These are phyloP conservation scores for Epinephelus lanceolatus DNA, from an alignment of 2,113 vertebrate species.

Conservation along the genomic window DNA sequence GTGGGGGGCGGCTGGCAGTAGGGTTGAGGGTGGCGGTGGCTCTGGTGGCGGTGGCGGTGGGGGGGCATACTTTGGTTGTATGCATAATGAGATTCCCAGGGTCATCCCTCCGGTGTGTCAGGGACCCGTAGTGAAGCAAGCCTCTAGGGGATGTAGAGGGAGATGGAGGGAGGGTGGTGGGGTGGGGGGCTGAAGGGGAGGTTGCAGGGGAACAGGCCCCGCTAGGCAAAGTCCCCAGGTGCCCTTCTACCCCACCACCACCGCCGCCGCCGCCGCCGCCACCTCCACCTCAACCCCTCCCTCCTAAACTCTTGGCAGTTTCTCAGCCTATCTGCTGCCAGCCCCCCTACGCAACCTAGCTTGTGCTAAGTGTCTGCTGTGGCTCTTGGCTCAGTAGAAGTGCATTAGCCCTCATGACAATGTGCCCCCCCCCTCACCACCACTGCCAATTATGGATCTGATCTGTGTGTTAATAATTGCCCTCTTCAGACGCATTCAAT, in stretches of 20 bases:
- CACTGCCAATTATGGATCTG: slow-evolving; percentile 86
- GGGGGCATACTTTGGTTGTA: slow-evolving; percentile 81
- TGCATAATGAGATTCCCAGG: slow-evolving; percentile 89
- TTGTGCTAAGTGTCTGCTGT: slow-evolving; percentile 56
- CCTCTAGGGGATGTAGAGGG: slow-evolving; percentile 71
- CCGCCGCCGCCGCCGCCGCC: neutral
- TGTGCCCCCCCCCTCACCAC: slow-evolving; percentile 37
- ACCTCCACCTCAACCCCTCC: slow-evolving; percentile 19
- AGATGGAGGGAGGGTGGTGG: slow-evolving; percentile 35
- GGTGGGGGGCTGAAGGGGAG: slow-evolving; percentile 38
- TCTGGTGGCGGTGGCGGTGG: slow-evolving; percentile 44
- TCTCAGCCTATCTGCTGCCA: slow-evolving; percentile 52
- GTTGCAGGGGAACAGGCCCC: slow-evolving; percentile 53
- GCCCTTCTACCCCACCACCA: slow-evolving; percentile 14
- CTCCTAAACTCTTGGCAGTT: slow-evolving; percentile 64
- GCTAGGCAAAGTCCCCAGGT: slow-evolving; percentile 58
- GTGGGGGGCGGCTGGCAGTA: slow-evolving; percentile 62
- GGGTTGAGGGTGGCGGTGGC: slow-evolving; percentile 67
- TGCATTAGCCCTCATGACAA: slow-evolving; percentile 83
- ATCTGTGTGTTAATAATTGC: slow-evolving; percentile 88
- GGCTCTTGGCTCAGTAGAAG: slow-evolving; percentile 76
- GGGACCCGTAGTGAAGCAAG: slow-evolving; percentile 69
- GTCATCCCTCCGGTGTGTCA: slow-evolving; percentile 86
- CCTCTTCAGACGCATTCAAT: slow-evolving; percentile 87
- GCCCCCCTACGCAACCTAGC: slow-evolving; percentile 49